These are phyloP conservation scores for Heterodera schachtii DNA, from an alignment of 1,140 invertebrate genomes.

Conservation along the genomic window DNA sequence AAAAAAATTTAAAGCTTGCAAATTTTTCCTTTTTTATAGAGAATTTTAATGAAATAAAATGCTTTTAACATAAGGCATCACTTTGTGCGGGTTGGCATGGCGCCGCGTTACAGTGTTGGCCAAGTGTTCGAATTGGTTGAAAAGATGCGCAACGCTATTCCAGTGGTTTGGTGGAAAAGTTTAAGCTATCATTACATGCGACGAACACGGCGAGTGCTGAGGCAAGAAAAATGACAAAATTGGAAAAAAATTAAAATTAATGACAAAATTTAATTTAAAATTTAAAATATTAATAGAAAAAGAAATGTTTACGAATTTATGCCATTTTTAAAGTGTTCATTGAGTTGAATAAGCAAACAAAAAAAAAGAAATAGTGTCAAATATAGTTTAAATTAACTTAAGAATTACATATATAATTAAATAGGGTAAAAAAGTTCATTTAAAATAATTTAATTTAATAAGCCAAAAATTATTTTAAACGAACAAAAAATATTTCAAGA, in stretches of 20 bases:
- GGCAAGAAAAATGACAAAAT: slow-evolving; percentile 22
- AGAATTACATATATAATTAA: no score
- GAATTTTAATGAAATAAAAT: no score
- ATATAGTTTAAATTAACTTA: slow-evolving; percentile 32
- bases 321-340: no score
- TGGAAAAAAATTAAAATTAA: neutral
- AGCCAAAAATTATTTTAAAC: neutral
- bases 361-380: no score
- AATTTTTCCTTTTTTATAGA: no score
- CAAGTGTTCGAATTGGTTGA: slow-evolving; percentile 75
- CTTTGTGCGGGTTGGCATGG: slow-evolving; percentile 68
- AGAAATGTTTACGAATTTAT: no score
- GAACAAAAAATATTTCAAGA: neutral
- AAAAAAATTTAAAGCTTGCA: no score
- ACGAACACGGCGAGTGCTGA: slow-evolving; percentile 73
- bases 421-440: no score
- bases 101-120: slow-evolving; percentile 71
- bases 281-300: no score
- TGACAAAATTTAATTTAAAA: no score
- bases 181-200: slow-evolving; percentile 83
- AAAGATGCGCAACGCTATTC: slow-evolving; percentile 75
- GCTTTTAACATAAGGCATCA: slow-evolving; percentile 72
- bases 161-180: slow-evolving; percentile 85
- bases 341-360: no score
- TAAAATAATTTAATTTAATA: neutral